phyloP scores from a whole-genome alignment of 2,797 vertebrate genomes.

The Mallotus villosus region DNA sequence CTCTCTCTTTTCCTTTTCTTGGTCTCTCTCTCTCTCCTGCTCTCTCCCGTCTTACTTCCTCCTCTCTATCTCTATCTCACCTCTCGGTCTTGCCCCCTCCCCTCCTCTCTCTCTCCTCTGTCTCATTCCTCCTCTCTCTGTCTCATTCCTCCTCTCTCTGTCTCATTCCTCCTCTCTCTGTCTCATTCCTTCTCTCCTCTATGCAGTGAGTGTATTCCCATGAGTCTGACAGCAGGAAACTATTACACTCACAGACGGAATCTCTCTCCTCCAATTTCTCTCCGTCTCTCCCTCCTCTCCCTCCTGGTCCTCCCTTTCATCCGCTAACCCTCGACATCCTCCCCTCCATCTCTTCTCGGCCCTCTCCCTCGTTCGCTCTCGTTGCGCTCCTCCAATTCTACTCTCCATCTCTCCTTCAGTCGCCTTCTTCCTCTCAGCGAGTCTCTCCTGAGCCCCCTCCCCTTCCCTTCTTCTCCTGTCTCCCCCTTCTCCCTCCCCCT shows the following conservation, averaged over 20 bases:
- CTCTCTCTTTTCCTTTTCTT: conserved; percentile 19
- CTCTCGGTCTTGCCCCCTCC: conserved; percentile 42
- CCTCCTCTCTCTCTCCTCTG: conserved; percentile 36
- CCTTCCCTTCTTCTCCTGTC: conserved; percentile 34
- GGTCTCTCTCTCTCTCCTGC: conserved; percentile 7
- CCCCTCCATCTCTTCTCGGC: conserved; percentile 1
- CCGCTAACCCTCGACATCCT: conserved; percentile 6
- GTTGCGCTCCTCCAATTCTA: neutral
- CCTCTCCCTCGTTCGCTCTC: conserved; percentile 33
- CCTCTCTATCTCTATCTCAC: neutral
- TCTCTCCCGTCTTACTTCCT: neutral
- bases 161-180: conserved; percentile 57
- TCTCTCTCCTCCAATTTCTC: conserved; percentile 80
- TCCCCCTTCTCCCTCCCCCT: conserved; percentile 46
- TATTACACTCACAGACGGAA: conserved; percentile 79
- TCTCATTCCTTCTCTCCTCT: conserved; percentile 51
- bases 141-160: conserved; percentile 54
- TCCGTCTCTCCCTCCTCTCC: conserved; percentile 51
- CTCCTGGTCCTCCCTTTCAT: conserved; percentile 10
- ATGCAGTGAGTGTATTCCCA: conserved; percentile 75
- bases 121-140: conserved; percentile 38
- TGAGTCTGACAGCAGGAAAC: conserved; percentile 74
- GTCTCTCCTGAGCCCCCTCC: conserved; percentile 38
- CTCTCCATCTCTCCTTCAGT: conserved; percentile 12
- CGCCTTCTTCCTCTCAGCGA: conserved; percentile 21